A percentile compares a stretch with the other conserved stretches of the same genome.
These are phyloP conservation scores for Allophyes oxyacanthae DNA, from an alignment of 2,888 invertebrate genomes.

Conservation along the genomic window DNA sequence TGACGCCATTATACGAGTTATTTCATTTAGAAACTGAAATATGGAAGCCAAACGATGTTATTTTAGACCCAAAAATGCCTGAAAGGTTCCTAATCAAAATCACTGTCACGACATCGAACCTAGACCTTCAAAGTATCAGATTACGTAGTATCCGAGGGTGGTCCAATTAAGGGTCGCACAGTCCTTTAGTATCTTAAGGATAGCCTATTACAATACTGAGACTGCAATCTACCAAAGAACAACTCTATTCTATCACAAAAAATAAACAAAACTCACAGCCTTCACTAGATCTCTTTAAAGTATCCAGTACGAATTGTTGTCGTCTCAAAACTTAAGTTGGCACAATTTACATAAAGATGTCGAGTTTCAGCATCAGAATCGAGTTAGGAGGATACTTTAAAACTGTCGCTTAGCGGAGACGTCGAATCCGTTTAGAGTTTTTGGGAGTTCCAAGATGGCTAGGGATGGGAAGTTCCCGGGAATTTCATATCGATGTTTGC, in stretches of 20 bases:
- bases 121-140: too few species aligned
- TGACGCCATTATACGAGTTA: too few species aligned
- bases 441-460: conserved; percentile 68
- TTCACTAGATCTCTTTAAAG: conserved; percentile 6
- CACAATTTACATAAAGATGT: conserved; percentile 87
- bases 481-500: background rate
- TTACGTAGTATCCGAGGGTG: too few species aligned
- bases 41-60: too few species aligned
- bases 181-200: too few species aligned
- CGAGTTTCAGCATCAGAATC: conserved; percentile 84
- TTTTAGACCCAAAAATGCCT: too few species aligned
- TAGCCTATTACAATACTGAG: too few species aligned
- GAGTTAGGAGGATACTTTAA: conserved; percentile 87
- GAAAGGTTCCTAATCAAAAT: too few species aligned
- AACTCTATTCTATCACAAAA: background rate
- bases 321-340: conserved; percentile 70
- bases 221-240: too few species aligned
- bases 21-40: too few species aligned
- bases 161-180: too few species aligned
- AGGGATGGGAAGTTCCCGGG: conserved; percentile 46
- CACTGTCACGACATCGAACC: too few species aligned
- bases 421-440: conserved; percentile 87
- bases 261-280: conserved; percentile 12
- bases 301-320: conserved; percentile 56
- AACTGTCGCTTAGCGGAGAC: conserved; percentile 88